A percentile compares a stretch with the other conserved stretches of the same genome.
Evolutionary conservation across 2,113 vertebrate genomes (phyloP).

Genomic region (Miniopterus natalensis): DNA sequence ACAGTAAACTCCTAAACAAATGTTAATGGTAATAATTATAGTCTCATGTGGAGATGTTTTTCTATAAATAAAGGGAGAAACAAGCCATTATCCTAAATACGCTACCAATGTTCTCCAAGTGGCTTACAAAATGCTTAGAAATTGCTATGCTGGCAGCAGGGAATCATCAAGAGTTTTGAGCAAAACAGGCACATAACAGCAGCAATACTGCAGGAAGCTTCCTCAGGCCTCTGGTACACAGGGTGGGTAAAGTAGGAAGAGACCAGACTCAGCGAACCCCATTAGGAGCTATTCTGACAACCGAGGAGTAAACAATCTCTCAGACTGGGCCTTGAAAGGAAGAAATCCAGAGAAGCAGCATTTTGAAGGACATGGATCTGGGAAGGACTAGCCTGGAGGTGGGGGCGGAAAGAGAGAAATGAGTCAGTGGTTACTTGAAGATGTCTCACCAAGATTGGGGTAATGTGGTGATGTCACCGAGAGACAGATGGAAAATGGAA

Average conservation of each 20-base stretch:
- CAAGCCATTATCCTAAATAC: not conserved
- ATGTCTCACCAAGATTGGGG: slow-evolving; percentile 19
- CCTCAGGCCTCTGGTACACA: not conserved
- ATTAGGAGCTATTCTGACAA: not conserved
- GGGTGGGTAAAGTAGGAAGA: not conserved
- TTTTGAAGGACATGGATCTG: not conserved
- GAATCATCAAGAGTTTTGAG: not conserved
- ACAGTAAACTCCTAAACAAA: slow-evolving; percentile 44
- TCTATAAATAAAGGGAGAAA: slow-evolving; percentile 32
- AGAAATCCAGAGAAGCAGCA: not conserved
- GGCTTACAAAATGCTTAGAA: slow-evolving; percentile 39
- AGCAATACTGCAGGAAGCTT: not conserved
- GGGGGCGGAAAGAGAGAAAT: slow-evolving; percentile 23
- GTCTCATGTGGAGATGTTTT: not conserved
- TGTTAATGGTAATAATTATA: slow-evolving; percentile 8
- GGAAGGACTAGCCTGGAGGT: slow-evolving; percentile 3
- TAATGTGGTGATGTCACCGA: slow-evolving; percentile 14
- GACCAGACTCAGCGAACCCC: not conserved
- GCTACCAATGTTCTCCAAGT: not conserved
- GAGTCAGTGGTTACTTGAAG: slow-evolving; percentile 74
- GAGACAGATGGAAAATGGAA: not conserved
- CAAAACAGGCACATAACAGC: not conserved
- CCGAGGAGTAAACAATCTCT: not conserved
- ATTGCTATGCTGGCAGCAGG: not conserved
- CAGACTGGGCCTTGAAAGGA: not conserved